These are phyloP conservation scores for Idaea straminata DNA, from an alignment of 2,888 invertebrate species.

Conservation along the genomic window DNA sequence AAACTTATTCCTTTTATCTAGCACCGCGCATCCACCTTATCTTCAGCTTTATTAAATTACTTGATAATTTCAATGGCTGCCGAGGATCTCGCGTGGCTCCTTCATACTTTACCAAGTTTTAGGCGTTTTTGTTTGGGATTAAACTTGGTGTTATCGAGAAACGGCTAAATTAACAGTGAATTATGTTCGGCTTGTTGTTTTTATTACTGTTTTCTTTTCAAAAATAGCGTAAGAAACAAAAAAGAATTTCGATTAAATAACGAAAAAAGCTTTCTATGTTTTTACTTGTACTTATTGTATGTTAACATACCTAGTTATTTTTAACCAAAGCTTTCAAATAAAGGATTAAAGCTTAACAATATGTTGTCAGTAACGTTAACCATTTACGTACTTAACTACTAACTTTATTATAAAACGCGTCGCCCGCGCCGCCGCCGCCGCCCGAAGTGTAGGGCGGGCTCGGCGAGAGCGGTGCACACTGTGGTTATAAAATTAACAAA, in stretches of 20 bases:
- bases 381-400: too few relatives aligned
- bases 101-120: conserved; percentile 51
- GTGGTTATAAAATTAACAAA: conserved; percentile 26
- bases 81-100: conserved; percentile 45
- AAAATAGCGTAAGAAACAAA: too few relatives aligned
- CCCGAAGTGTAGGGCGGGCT: neutral
- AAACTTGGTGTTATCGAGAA: conserved; percentile 21
- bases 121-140: conserved; percentile 26
- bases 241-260: too few relatives aligned
- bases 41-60: conserved; percentile 71
- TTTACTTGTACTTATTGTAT: too few relatives aligned
- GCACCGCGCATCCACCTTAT: conserved; percentile 52
- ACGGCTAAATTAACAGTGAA: conserved; percentile 12
- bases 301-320: too few relatives aligned
- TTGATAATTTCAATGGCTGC: conserved; percentile 69
- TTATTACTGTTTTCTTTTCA: neutral
- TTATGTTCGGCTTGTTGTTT: conserved; percentile 1
- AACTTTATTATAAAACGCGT: too few relatives aligned
- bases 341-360: too few relatives aligned
- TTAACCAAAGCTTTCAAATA: too few relatives aligned
- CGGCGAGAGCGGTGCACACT: neutral
- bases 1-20: conserved; percentile 74
- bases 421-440: too few relatives aligned
- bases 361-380: too few relatives aligned
- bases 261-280: too few relatives aligned